Conservation (phyloP, 2,113 vertebrate species). For the Fulica atra region DNA sequence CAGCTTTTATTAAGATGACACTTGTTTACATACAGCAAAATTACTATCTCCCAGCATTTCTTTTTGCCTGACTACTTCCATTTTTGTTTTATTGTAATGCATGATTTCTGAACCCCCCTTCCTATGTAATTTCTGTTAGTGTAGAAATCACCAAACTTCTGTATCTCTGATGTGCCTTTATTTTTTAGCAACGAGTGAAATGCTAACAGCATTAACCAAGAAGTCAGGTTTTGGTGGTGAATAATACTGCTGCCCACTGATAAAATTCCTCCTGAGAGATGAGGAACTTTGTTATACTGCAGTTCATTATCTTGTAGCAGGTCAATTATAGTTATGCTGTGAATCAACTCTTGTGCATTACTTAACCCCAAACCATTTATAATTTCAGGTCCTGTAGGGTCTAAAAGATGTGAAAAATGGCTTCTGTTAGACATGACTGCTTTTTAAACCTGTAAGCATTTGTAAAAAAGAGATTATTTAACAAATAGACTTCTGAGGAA, state of each 20-base stretch:
- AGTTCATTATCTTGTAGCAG: background rate
- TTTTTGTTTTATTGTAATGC: background rate
- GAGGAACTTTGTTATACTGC: background rate
- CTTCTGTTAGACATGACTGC: background rate
- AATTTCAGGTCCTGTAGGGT: background rate
- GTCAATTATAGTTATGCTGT: background rate
- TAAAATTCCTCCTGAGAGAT: background rate
- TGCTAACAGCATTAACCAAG: background rate
- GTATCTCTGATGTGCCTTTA: background rate
- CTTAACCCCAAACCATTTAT: background rate
- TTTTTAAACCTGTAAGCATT: background rate
- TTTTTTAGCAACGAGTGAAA: background rate
- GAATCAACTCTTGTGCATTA: background rate
- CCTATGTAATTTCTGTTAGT: background rate
- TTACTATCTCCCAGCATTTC: background rate
- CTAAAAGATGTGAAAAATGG: background rate
- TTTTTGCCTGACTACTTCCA: background rate
- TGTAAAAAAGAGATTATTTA: background rate
- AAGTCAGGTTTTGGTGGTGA: background rate
- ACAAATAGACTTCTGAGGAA: background rate
- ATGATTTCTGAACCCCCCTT: background rate
- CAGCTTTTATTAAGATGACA: background rate
- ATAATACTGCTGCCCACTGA: background rate
- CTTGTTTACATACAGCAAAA: background rate
- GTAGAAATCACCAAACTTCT: background rate